Evolutionary conservation across 2,888 invertebrate genomes (phyloP).

Genomic region (Congeria kusceri): DNA sequence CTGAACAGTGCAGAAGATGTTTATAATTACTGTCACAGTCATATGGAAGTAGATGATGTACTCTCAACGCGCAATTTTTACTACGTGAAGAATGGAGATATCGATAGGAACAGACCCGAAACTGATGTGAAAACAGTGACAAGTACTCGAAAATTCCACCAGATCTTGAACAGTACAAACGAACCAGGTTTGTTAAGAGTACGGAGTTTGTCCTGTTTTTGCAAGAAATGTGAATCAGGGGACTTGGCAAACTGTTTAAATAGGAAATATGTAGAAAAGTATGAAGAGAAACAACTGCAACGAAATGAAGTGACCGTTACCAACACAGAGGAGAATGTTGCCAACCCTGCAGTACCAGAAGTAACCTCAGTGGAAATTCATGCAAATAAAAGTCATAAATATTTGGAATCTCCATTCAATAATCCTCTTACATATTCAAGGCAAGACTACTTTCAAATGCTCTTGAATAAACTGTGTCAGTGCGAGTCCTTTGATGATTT

Average conservation of each 20-base stretch:
- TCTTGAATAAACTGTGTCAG: slow-evolving; percentile 28
- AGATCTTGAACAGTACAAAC: slow-evolving; percentile 16
- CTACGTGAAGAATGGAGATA: slow-evolving; percentile 44
- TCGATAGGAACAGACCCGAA: slow-evolving; percentile 47
- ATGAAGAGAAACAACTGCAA: slow-evolving; percentile 13
- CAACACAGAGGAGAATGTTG: slow-evolving; percentile 4
- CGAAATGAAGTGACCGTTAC: background rate
- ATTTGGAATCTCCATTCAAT: slow-evolving; percentile 17
- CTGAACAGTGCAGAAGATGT: slow-evolving; percentile 54
- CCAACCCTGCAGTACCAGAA: background rate
- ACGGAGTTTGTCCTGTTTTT: slow-evolving; percentile 50
- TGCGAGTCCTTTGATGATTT: slow-evolving; percentile 33
- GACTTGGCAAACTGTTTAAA: slow-evolving; percentile 36
- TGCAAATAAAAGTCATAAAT: slow-evolving; percentile 16
- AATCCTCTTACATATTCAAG: slow-evolving; percentile 13
- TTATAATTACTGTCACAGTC: slow-evolving; percentile 24
- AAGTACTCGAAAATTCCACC: slow-evolving; percentile 47
- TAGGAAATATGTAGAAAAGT: slow-evolving; percentile 27
- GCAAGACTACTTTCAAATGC: slow-evolving; percentile 30
- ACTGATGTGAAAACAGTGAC: slow-evolving; percentile 48
- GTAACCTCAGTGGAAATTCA: background rate
- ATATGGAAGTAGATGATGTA: slow-evolving; percentile 34
- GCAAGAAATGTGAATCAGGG: slow-evolving; percentile 30
- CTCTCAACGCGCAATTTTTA: slow-evolving; percentile 42
- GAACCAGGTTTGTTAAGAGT: slow-evolving; percentile 14